Percentiles rank a stretch among this genome's conserved stretches.
Evolutionary conservation across 2,113 vertebrate species (phyloP).

Genomic region (Chinchilla lanigera): DNA sequence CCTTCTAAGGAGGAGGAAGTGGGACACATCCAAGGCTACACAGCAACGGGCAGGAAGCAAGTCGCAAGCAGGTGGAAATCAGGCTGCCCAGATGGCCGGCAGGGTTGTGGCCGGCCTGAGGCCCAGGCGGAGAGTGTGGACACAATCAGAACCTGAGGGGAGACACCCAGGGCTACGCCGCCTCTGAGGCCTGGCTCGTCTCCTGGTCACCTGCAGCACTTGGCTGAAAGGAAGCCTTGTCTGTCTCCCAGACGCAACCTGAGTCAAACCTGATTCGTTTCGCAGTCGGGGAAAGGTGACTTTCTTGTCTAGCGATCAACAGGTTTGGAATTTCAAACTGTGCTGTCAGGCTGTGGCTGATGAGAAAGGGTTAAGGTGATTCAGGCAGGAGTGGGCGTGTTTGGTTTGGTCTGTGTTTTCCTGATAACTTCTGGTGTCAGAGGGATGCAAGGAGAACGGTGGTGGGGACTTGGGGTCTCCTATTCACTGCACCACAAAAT

Average conservation of each 20-base stretch:
- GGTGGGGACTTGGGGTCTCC: neutral
- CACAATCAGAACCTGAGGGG: neutral
- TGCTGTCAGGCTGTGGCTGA: neutral
- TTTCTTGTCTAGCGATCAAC: neutral
- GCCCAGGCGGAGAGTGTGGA: neutral
- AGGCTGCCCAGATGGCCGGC: neutral
- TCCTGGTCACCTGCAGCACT: neutral
- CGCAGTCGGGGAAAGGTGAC: neutral
- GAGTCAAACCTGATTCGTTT: neutral
- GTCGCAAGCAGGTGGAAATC: neutral
- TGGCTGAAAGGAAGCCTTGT: neutral
- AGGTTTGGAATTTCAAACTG: neutral
- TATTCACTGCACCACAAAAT: neutral
- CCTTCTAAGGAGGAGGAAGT: neutral
- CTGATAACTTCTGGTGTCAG: neutral
- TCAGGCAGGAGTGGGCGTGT: neutral
- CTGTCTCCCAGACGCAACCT: neutral
- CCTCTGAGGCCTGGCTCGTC: neutral
- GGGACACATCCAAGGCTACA: accelerated
- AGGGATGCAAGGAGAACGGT: neutral
- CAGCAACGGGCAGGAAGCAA: neutral
- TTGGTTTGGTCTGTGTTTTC: neutral
- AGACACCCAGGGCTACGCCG: accelerated
- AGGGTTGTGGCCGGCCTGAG: neutral
- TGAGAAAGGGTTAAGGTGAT: neutral